Percentiles rank a stretch among this genome's conserved stretches.
phyloP scores from a whole-genome alignment of 2,797 vertebrate species.

The Myotis planiceps region DNA sequence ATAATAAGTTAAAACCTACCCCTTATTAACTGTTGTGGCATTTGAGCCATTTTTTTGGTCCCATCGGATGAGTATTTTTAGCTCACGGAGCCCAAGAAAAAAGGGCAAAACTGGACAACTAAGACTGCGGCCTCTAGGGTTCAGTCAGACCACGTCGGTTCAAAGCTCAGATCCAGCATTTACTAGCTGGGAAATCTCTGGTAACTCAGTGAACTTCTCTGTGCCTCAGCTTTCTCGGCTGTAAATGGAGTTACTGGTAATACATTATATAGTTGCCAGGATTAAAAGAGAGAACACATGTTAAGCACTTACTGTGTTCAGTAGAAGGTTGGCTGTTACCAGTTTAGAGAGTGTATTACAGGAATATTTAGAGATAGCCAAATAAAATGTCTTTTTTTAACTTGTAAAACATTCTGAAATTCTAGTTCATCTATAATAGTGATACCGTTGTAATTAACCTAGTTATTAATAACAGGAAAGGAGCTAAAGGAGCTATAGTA shows the following conservation, averaged over 20 bases:
- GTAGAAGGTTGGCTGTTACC: neutral
- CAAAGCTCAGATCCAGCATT: neutral
- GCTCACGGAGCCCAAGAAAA: neutral
- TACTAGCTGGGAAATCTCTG: neutral
- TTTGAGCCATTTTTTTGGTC: conserved; percentile 5
- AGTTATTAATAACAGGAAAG: neutral
- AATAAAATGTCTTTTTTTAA: neutral
- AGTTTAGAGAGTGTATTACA: neutral
- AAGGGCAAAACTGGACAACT: neutral
- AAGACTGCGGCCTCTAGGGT: accelerated
- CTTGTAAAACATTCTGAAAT: neutral
- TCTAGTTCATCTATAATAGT: neutral
- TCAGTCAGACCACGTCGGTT: neutral
- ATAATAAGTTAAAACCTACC: neutral
- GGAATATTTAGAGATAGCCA: neutral
- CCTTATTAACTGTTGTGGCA: neutral
- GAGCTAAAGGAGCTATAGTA: neutral
- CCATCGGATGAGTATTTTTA: neutral
- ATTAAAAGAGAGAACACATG: neutral
- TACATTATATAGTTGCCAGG: neutral
- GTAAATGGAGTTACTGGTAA: neutral
- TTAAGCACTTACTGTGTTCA: neutral
- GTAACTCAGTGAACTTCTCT: neutral
- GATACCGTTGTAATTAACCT: too few species aligned
- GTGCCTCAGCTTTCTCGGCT: neutral